phyloP scores from a whole-genome alignment of 1,140 invertebrate genomes.

The Pararge aegeria region DNA sequence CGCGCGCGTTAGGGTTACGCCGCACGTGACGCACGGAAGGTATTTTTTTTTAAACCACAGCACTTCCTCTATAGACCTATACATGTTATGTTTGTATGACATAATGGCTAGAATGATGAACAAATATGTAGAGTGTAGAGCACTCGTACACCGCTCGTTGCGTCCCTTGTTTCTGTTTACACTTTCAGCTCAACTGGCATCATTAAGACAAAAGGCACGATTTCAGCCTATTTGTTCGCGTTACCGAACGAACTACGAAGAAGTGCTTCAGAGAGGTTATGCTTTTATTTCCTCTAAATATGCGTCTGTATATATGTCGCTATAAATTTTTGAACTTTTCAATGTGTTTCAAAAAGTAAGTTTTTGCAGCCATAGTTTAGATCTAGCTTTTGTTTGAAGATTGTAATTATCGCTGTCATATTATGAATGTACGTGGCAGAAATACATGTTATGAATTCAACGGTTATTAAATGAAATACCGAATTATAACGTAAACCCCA shows the following conservation, averaged over 20 bases:
- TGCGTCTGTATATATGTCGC: too few species aligned
- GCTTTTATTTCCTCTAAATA: too few species aligned
- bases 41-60: conserved; percentile 41
- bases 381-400: too few species aligned
- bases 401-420: too few species aligned
- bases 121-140: conserved; percentile 5
- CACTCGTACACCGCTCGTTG: conserved; percentile 5
- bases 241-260: too few species aligned
- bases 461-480: neutral
- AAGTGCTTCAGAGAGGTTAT: too few species aligned
- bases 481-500: neutral
- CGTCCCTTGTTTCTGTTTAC: conserved; percentile 3
- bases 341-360: too few species aligned
- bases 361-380: too few species aligned
- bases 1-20: conserved; percentile 53
- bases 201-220: neutral
- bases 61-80: conserved; percentile 41
- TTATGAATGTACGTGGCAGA: too few species aligned
- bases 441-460: too few species aligned
- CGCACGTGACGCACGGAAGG: conserved; percentile 54
- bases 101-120: conserved; percentile 10
- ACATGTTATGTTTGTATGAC: too few species aligned
- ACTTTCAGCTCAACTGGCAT: neutral
- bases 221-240: neutral
- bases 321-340: too few species aligned